Percentiles rank a stretch among this genome's conserved stretches.
phyloP scores from a whole-genome alignment of 1,140 invertebrate species.

The Pseudomyrmex flavicornis region DNA sequence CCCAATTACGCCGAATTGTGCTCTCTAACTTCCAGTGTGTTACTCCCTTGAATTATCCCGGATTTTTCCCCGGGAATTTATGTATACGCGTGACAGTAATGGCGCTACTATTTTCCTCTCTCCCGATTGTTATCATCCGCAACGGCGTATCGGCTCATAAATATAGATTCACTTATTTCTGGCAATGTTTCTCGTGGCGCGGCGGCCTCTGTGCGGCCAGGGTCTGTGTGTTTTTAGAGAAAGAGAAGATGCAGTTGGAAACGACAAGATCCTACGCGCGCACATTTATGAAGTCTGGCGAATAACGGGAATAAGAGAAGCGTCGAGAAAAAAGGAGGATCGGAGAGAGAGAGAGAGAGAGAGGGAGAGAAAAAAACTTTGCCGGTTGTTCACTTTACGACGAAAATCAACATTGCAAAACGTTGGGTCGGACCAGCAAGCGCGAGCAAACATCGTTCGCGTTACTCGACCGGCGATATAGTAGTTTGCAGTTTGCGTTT shows the following conservation, averaged over 20 bases:
- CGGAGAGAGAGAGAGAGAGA: not conserved
- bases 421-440: constrained; percentile 19
- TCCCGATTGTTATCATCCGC: constrained; percentile 19
- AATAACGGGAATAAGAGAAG: constrained; percentile 19
- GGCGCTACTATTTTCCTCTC: not conserved
- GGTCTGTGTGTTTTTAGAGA: not conserved
- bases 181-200: not conserved
- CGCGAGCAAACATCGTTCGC: constrained; percentile 64
- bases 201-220: not conserved
- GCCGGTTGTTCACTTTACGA: constrained; percentile 72
- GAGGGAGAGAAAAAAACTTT: constrained; percentile 7
- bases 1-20: constrained; percentile 9
- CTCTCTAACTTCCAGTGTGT: not conserved
- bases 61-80: constrained; percentile 9
- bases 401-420: constrained; percentile 74
- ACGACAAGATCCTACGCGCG: constrained; percentile 15
- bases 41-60: constrained; percentile 1
- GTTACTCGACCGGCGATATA: constrained; percentile 26
- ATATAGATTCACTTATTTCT: constrained; percentile 49
- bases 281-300: constrained; percentile 58
- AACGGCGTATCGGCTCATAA: constrained; percentile 29
- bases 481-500: not conserved
- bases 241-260: not conserved
- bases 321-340: not conserved
- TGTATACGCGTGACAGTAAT: constrained; percentile 25